Evolutionary conservation across 2,113 vertebrate genomes (phyloP), one percentile per base, ranked within the genome.

Genomic region (Bombycilla garrulus): DNA sequence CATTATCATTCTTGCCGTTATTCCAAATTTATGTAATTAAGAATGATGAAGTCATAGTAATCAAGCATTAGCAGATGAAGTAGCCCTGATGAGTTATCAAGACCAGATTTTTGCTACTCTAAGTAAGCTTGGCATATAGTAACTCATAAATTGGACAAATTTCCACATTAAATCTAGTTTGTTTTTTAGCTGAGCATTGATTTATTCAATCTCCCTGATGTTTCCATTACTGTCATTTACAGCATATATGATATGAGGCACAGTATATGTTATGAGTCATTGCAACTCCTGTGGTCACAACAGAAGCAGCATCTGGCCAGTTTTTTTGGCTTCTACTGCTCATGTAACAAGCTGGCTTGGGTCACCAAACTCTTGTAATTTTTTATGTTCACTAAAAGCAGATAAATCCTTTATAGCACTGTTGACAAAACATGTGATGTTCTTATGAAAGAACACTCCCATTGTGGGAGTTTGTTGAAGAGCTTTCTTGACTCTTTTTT

Each of bases 191-290:
- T 50, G 9, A 58, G 8, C 6, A 21, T 2, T 66, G 38, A 50
- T 71, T 84, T 70, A 47, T 25, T 62, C 42, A 16, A 36, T 56
- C 12, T 78, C 21, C 6, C 22, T 64, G 44, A 24, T 64, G 12
- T 17, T 44, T 6, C 79, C 65, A 31, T 16, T 45, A 38, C 35
- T n/a, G 10, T 53, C 62, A 83, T 48, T 82, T 48, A 69, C 21
- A 79, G 9, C 11, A 60, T 16, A n/a, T 45, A 50, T 17, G 3
- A 29, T 29, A 50, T 4, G 10, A 86, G 6, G 26, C 33, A 72
- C 2, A 3, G n/a, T 25, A 3, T 9, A 51, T 12, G 8, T 11
- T 25, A 29, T 1, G 2, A 40, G 9, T 6, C 14, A 62, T 14
- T 71, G 16, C 35, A 78, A 11, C 29, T 87, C 14, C 4, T 29